phyloP scores from a whole-genome alignment of 2,113 vertebrate genomes.

The Tringa solitaria region DNA sequence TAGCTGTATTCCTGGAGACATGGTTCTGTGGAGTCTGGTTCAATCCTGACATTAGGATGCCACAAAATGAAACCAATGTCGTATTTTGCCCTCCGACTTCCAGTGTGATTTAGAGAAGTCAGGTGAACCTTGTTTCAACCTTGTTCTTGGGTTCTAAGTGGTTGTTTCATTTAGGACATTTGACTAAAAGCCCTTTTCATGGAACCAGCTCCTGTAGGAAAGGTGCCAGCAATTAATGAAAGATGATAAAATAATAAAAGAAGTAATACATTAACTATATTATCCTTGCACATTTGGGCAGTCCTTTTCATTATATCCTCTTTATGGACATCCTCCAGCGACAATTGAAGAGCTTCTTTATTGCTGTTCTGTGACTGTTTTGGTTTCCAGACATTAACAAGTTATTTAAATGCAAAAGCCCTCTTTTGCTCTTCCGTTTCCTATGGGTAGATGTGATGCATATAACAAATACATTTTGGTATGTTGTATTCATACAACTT shows the following conservation, averaged over 20 bases:
- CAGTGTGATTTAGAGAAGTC: slow-evolving; percentile 64
- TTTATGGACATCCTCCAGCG: slow-evolving; percentile 70
- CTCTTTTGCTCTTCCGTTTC: neutral
- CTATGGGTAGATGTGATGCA: neutral
- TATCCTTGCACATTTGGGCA: slow-evolving; percentile 71
- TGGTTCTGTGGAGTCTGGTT: neutral
- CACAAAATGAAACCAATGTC: neutral
- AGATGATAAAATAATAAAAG: slow-evolving; percentile 83
- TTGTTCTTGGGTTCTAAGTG: slow-evolving; percentile 71
- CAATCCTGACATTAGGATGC: neutral
- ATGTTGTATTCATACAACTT: neutral
- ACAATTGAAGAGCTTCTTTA: slow-evolving; percentile 63
- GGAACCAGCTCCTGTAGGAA: slow-evolving; percentile 63
- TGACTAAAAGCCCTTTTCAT: slow-evolving; percentile 78
- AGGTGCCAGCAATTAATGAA: slow-evolving; percentile 79
- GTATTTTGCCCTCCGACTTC: neutral
- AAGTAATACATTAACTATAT: slow-evolving; percentile 78
- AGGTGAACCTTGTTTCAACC: slow-evolving; percentile 71
- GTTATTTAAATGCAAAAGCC: slow-evolving; percentile 26
- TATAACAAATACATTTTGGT: neutral
- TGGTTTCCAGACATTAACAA: slow-evolving; percentile 54
- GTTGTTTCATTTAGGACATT: slow-evolving; percentile 72
- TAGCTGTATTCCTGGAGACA: neutral
- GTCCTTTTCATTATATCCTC: slow-evolving; percentile 74
- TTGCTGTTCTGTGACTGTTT: slow-evolving; percentile 59